Conservation (phyloP, 2,113 vertebrate genomes). For the Mustelus asterias region DNA sequence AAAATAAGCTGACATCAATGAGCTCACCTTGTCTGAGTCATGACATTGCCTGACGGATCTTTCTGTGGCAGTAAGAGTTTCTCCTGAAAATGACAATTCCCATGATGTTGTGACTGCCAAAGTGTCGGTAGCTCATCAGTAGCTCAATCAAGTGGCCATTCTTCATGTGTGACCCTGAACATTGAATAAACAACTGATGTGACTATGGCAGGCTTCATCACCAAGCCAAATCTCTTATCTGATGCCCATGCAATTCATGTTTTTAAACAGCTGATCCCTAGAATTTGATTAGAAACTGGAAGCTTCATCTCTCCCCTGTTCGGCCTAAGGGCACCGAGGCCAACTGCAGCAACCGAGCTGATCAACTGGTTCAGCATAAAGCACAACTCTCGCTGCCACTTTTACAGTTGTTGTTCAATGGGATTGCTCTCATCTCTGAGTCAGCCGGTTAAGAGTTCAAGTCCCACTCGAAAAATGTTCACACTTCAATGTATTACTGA, state of each 20-base stretch:
- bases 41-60: background rate
- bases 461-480: background rate
- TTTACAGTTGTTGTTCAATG: background rate
- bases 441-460: background rate
- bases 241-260: background rate
- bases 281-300: background rate
- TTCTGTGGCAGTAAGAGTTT: background rate
- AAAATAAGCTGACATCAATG: background rate
- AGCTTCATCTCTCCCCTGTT: background rate
- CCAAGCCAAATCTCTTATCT: background rate
- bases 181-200: background rate
- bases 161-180: background rate
- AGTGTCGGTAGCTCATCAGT: too few species aligned
- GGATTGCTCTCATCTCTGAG: background rate
- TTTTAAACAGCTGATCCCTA: background rate
- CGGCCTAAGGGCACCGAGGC: background rate
- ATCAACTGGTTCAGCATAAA: background rate
- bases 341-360: background rate
- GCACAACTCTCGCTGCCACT: background rate
- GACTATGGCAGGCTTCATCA: background rate
- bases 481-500: background rate
- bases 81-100: background rate
- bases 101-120: background rate
- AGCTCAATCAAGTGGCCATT: background rate
- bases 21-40: background rate